These are phyloP conservation scores for Pammene fasciana DNA, from an alignment of 2,888 invertebrate genomes.

Conservation along the genomic window DNA sequence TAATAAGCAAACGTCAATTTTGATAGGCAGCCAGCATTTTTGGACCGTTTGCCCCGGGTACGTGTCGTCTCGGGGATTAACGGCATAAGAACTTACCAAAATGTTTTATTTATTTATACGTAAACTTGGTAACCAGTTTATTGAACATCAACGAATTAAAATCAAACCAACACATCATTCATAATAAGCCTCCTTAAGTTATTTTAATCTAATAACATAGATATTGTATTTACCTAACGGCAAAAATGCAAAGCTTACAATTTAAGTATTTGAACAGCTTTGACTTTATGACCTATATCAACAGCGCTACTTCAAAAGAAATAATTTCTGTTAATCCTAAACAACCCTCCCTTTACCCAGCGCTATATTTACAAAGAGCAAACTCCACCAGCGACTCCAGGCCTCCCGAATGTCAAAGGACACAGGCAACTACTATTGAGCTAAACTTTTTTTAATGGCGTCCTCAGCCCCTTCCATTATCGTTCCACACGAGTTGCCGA, in stretches of 20 bases:
- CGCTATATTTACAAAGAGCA: constrained; percentile 16
- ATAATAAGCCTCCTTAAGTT: too few species aligned
- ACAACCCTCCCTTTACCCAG: background rate
- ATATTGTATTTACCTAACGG: background rate
- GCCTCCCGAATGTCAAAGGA: constrained; percentile 36
- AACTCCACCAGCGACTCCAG: background rate
- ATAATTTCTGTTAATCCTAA: constrained; percentile 9
- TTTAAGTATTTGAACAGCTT: background rate
- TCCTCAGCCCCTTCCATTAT: constrained; percentile 38
- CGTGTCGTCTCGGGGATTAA: too few species aligned
- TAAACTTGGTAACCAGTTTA: too few species aligned
- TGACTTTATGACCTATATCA: background rate
- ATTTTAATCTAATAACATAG: too few species aligned
- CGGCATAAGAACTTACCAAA: too few species aligned
- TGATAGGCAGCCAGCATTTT: too few species aligned
- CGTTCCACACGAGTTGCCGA: constrained; percentile 37
- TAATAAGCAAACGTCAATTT: too few species aligned
- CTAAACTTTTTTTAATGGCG: constrained; percentile 41
- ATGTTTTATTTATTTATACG: too few species aligned
- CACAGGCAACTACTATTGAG: constrained; percentile 30
- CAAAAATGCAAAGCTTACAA: background rate
- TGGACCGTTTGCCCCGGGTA: too few species aligned
- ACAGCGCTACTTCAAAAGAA: background rate
- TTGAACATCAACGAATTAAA: too few species aligned
- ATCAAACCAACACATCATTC: too few species aligned